Percentiles rank a stretch among this genome's conserved stretches.
These are phyloP conservation scores for Holacanthella duospinosa DNA, from an alignment of 2,888 invertebrate species.

Conservation along the genomic window DNA sequence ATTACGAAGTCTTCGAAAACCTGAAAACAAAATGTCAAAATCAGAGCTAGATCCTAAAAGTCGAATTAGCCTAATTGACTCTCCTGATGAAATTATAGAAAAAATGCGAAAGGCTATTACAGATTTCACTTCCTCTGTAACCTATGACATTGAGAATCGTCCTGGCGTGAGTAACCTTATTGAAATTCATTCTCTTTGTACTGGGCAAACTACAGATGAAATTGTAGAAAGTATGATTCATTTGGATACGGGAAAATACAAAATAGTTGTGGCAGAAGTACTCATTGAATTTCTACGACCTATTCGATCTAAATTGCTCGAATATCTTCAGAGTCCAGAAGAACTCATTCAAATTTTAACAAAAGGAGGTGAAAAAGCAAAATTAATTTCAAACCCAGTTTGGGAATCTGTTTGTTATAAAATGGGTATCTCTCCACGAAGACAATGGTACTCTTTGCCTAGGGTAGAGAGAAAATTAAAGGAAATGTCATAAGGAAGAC, in stretches of 20 bases:
- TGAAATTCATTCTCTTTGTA: slow-evolving; percentile 64
- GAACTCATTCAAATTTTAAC: slow-evolving; percentile 55
- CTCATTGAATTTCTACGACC: slow-evolving; percentile 59
- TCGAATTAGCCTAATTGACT: slow-evolving; percentile 68
- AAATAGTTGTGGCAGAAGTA: slow-evolving; percentile 60
- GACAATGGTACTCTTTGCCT: not conserved
- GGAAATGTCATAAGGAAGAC: too few species aligned
- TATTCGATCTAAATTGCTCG: slow-evolving; percentile 52
- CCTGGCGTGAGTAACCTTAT: slow-evolving; percentile 87
- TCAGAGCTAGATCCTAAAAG: slow-evolving; percentile 70
- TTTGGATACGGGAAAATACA: slow-evolving; percentile 69
- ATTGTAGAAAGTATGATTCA: slow-evolving; percentile 55
- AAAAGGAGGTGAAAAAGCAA: slow-evolving; percentile 55
- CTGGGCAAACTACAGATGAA: slow-evolving; percentile 54
- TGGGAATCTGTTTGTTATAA: slow-evolving; percentile 53
- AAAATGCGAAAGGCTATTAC: slow-evolving; percentile 83
- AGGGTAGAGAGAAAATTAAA: not conserved
- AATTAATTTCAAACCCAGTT: slow-evolving; percentile 52
- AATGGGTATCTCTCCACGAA: slow-evolving; percentile 46
- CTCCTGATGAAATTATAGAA: slow-evolving; percentile 54
- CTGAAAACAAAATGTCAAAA: slow-evolving; percentile 94
- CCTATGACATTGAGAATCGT: slow-evolving; percentile 63
- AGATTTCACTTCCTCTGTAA: slow-evolving; percentile 72
- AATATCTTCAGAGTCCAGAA: slow-evolving; percentile 51
- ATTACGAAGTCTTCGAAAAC: slow-evolving; percentile 63